These are phyloP conservation scores for Heliconius ismenius DNA, from an alignment of 2,888 invertebrate genomes.

Conservation along the genomic window DNA sequence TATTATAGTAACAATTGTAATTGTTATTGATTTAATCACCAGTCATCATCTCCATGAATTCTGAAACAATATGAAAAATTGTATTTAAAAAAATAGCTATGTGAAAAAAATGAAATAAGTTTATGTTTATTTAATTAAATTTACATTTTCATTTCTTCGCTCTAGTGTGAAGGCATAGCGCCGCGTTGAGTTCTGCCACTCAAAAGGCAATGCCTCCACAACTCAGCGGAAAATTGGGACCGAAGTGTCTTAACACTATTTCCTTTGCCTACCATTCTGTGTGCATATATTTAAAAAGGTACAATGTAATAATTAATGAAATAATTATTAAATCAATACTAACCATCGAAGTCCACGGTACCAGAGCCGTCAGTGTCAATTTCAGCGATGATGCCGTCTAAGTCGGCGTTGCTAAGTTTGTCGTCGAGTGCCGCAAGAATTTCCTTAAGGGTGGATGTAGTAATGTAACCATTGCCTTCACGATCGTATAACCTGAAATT, in stretches of 20 bases:
- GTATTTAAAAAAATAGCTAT: neutral
- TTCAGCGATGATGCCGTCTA: constrained; percentile 98
- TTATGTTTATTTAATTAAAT: neutral
- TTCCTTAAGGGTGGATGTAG: constrained; percentile 94
- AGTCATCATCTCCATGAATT: constrained; percentile 98
- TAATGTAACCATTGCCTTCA: constrained; percentile 97
- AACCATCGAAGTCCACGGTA: constrained; percentile 99
- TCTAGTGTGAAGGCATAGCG: too few species aligned
- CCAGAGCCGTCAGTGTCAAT: constrained; percentile 99
- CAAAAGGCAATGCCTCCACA: too few species aligned
- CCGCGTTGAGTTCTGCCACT: too few species aligned
- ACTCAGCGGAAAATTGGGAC: too few species aligned
- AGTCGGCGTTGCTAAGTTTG: constrained; percentile 94
- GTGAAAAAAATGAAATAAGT: neutral
- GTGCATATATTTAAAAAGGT: neutral
- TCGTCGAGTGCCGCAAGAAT: constrained; percentile 96
- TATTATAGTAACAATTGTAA: constrained; percentile 53
- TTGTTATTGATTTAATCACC: constrained; percentile 85
- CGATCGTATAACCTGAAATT: constrained; percentile 91
- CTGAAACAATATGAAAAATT: constrained; percentile 75
- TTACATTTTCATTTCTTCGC: too few species aligned
- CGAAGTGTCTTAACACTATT: too few species aligned
- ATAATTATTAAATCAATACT: constrained; percentile 35
- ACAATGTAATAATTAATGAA: neutral
- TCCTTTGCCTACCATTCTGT: too few species aligned